Conservation (phyloP, 2,797 vertebrate genomes). For the Acestrorhynchus altus region DNA sequence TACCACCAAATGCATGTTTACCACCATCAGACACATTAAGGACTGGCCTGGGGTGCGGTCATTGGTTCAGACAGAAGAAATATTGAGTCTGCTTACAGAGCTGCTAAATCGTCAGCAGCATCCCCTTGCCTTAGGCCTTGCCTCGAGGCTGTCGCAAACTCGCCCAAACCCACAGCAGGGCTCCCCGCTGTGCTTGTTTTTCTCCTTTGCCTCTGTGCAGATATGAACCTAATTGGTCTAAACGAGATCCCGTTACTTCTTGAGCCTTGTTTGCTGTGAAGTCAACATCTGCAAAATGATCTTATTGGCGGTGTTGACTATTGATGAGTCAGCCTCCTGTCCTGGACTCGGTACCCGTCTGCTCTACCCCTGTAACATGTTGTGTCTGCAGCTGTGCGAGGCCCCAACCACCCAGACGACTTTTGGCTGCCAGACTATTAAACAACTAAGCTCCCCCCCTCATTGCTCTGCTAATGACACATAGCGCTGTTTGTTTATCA, state of each 20-base stretch:
- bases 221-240: slow-evolving; percentile 15
- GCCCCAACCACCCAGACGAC: slow-evolving; percentile 12
- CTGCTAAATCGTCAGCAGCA: slow-evolving; percentile 9
- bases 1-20: neutral
- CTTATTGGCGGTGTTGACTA: neutral
- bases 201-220: neutral
- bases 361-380: neutral
- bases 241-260: neutral
- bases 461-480: slow-evolving; percentile 31
- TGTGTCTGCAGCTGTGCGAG: slow-evolving; percentile 4
- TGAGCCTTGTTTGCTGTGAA: neutral
- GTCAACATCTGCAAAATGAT: neutral
- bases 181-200: neutral
- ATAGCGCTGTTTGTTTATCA: slow-evolving; percentile 55
- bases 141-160: neutral
- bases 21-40: neutral
- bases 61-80: slow-evolving; percentile 4
- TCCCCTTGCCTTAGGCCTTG: slow-evolving; percentile 3
- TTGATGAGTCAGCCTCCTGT: neutral
- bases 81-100: neutral
- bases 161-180: slow-evolving; percentile 4
- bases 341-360: neutral
- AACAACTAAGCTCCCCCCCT: slow-evolving; percentile 37
- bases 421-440: slow-evolving; percentile 31
- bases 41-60: neutral